Evolutionary conservation across 2,113 vertebrate genomes (phyloP), one percentile per base, ranked within the genome.

Genomic region (Mesocricetus auratus): DNA sequence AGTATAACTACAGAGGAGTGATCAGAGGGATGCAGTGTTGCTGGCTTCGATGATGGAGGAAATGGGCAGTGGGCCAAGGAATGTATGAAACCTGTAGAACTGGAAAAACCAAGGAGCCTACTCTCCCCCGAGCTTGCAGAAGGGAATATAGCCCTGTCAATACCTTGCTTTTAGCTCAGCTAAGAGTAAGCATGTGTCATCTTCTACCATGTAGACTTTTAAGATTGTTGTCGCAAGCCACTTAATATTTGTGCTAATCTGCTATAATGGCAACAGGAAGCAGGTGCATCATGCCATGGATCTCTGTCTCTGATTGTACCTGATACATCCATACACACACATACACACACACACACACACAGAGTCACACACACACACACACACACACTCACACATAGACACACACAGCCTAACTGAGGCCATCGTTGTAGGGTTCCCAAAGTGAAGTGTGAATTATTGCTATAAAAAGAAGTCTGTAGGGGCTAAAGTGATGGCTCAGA

Each of bases 1-100:
- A 50, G 36, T 36, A 66, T 73, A 94, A 96, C 79, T 83, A 90
- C 88, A 94, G 75, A 85, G 85, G 95, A 97, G 79, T 74, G 50
- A 88, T 88, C 85, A 96, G 89, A 91, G 85, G 83, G 56, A 88
- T n/a, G n/a, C 39, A 29, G 0, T 45, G 33, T 68, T 85, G 56
- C 71, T 78, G 82, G 42, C 77, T 93, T 92, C 91, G 83, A 91
- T 69, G 79, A 66, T 45, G 74, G 78, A 89, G 73, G 68, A 74
- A 91, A 31, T 56, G 60, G 91, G 89, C 75, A 36, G 1, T 66
- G 86, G 68, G 83, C 85, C 95, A 79, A 88, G 62, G 86, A 93
- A 73, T 68, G 60, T 62, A 45, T 22, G 74, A 74, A 87, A 62
- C 56, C 50, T 91, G 68, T 75, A 64, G 79, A 86, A 87, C 16